phyloP scores from a whole-genome alignment of 2,113 vertebrate genomes.

The Pardalotus punctatus region DNA sequence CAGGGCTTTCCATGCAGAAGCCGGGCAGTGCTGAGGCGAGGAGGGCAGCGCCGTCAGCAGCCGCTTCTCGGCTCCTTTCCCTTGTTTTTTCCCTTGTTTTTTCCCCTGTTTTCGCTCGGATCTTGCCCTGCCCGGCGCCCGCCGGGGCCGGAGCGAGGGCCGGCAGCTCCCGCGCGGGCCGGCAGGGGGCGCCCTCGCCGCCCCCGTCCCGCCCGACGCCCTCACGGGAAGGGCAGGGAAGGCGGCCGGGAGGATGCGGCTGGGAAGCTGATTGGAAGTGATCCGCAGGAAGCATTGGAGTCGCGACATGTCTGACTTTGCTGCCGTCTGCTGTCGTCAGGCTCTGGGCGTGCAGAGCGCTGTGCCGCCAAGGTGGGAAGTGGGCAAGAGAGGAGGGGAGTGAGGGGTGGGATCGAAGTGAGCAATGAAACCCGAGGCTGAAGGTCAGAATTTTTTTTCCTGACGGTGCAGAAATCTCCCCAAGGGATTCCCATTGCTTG shows the following conservation, averaged over 20 bases:
- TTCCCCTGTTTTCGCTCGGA: rapidly evolving
- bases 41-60: background rate
- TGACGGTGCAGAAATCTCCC: background rate
- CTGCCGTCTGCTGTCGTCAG: rapidly evolving
- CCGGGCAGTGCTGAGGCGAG: rapidly evolving
- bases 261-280: rapidly evolving
- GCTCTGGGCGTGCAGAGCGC: rapidly evolving
- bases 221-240: background rate
- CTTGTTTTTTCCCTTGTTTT: background rate
- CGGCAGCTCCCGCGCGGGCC: background rate
- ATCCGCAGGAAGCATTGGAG: background rate
- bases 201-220: rapidly evolving
- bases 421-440: background rate
- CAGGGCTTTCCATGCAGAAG: rapidly evolving
- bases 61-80: too few relatives aligned
- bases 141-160: background rate
- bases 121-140: rapidly evolving
- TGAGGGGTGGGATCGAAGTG: background rate
- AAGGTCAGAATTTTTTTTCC: background rate
- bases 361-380: rapidly evolving
- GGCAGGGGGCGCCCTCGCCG: background rate
- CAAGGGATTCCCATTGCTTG: background rate
- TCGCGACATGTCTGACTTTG: rapidly evolving
- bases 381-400: background rate
- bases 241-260: background rate